Base-by-base conservation (phyloP, 2,888 invertebrate genomes). In the Ctena decussata region DNA sequence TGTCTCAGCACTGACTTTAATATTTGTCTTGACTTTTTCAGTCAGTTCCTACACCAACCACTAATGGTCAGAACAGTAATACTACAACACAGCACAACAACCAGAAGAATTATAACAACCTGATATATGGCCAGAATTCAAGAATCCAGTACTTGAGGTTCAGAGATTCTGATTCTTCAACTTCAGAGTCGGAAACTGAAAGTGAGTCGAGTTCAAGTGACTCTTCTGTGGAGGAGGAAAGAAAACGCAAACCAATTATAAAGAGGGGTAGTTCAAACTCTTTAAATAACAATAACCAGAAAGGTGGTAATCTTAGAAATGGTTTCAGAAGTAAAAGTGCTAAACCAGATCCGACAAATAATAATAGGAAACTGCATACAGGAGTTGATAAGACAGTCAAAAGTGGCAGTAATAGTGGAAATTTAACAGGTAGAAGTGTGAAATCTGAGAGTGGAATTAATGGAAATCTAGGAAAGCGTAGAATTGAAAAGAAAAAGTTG, bases 371-470 rank as follows among this genome's bases (percentile, higher is more conserved):
- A 71, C 11, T 84, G 49, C 79, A 84, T 46, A 80, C 79, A 35
- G 76, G 74, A 27, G 39, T 75, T 35, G 35, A 37, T n/a, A 60
- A 65, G 11, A 30, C 41, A 37, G 57, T 57, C 24, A 65, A 65
- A n/a, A 24, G 39, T 65, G 49, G 27, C 21, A 65, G 24, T 76
- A n/a, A 65, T 6, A 27, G 32, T 74, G 88, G 85, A 46, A 86
- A 80, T 73, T 30, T 86, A 30, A 80, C 84, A 21, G 88, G 84
- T 30, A 79, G 85, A 77, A 88, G 84, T 82, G 80, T 86, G 0
- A 85, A 88, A 57, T 88, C 88, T 30, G 88, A 88, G 69, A 86
- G 80, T 78, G 82, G 79, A 35, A 78, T 86, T 41, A 84, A 84
- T 84, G 41, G 30, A 12, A 72, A 71, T 35, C 24, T 81, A 32